phyloP scores from a whole-genome alignment of 2,888 invertebrate species.

The Anagyrus pseudococci region DNA sequence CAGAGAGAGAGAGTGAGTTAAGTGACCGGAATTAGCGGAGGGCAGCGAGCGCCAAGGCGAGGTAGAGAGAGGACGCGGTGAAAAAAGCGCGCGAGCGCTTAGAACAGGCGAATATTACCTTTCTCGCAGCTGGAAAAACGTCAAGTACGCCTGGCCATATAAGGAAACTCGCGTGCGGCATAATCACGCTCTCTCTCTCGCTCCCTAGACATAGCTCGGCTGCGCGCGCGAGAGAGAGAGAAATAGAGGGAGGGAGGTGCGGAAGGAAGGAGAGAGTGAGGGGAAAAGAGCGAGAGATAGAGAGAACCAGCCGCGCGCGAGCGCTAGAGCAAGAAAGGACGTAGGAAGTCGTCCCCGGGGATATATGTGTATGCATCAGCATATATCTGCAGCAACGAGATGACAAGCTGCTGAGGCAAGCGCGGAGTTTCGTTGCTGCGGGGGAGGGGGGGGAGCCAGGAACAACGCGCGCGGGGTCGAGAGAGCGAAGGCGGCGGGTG shows the following conservation, averaged over 20 bases:
- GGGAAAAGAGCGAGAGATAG: neutral
- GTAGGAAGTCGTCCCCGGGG: no score
- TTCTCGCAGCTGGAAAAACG: constrained; percentile 42
- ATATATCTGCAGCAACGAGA: no score
- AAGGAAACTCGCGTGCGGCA: constrained; percentile 47
- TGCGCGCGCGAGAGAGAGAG: neutral
- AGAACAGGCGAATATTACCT: constrained; percentile 40
- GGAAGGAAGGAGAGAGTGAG: neutral
- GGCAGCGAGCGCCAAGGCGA: neutral
- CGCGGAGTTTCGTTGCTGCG: no score
- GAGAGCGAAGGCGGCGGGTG: no score
- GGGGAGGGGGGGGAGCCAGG: no score
- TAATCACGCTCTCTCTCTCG: neutral
- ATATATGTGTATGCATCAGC: neutral
- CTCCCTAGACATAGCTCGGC: neutral
- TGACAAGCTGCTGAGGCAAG: no score
- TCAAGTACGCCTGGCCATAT: constrained; percentile 49
- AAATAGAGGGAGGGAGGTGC: neutral
- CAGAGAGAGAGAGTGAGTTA: neutral
- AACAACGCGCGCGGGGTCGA: no score
- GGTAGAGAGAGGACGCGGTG: no score
- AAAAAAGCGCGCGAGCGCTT: neutral
- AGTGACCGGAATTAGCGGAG: neutral
- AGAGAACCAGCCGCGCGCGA: neutral
- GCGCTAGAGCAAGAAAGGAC: neutral